These are phyloP conservation scores for Nerophis ophidion DNA, from an alignment of 2,113 vertebrate species.

Conservation along the genomic window DNA sequence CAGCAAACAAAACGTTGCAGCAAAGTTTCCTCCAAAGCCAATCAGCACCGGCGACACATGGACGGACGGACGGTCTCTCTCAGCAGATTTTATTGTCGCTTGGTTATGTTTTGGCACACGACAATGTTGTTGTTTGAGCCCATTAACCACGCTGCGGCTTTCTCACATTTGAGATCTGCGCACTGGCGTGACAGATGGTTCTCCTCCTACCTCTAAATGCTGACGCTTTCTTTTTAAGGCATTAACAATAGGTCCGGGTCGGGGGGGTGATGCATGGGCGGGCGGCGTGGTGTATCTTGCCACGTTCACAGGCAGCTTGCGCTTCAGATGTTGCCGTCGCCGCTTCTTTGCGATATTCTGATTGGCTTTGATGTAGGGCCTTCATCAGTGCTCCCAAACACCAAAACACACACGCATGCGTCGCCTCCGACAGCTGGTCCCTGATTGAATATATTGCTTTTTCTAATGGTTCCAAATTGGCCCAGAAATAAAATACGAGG, in stretches of 20 bases:
- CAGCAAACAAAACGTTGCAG: neutral
- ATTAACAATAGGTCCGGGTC: slow-evolving; percentile 10
- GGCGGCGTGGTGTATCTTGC: slow-evolving; percentile 3
- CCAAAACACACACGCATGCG: slow-evolving; percentile 21
- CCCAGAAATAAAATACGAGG: slow-evolving; percentile 56
- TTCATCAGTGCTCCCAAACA: slow-evolving; percentile 39
- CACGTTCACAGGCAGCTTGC: slow-evolving; percentile 24
- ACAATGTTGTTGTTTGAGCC: slow-evolving; percentile 30
- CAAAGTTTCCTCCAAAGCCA: slow-evolving; percentile 27
- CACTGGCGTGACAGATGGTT: slow-evolving; percentile 53
- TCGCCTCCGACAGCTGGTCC: slow-evolving; percentile 60
- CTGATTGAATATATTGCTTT: slow-evolving; percentile 64
- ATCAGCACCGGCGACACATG: slow-evolving; percentile 34
- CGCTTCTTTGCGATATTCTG: slow-evolving; percentile 50
- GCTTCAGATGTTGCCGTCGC: slow-evolving; percentile 49
- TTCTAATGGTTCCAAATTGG: slow-evolving; percentile 68
- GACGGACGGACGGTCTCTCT: slow-evolving; percentile 28
- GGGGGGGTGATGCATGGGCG: neutral
- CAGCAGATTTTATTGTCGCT: slow-evolving; percentile 30
- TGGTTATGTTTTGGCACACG: slow-evolving; percentile 36
- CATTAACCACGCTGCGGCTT: slow-evolving; percentile 42
- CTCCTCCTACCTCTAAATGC: slow-evolving; percentile 35
- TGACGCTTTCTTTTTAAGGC: slow-evolving; percentile 23
- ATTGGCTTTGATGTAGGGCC: slow-evolving; percentile 59
- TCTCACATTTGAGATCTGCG: slow-evolving; percentile 33